phyloP scores from a whole-genome alignment of 2,888 invertebrate genomes.

The Cylindroiulus punctatus region DNA sequence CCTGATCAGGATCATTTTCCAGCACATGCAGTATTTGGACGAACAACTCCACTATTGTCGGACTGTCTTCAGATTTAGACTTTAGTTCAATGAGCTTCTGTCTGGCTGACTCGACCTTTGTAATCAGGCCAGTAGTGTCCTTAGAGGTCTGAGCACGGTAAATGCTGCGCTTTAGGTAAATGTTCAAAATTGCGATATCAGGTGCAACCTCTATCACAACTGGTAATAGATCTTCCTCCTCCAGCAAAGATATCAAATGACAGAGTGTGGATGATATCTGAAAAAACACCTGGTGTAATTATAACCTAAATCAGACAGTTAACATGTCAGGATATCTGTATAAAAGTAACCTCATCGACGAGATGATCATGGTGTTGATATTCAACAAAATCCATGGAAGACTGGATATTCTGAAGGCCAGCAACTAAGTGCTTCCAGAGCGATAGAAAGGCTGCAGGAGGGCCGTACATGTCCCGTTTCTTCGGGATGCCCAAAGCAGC shows the following conservation, averaged over 20 bases:
- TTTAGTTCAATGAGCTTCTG: background rate
- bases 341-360: constrained; percentile 75
- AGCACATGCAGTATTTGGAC: background rate
- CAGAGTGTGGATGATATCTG: constrained; percentile 75
- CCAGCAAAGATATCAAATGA: constrained; percentile 74
- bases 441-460: constrained; percentile 68
- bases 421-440: constrained; percentile 79
- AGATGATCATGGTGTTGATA: constrained; percentile 86
- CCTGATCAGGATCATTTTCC: background rate
- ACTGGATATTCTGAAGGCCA: constrained; percentile 80
- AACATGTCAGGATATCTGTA: background rate
- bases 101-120: background rate
- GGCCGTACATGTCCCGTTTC: constrained; percentile 75
- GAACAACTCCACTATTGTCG: background rate
- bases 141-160: constrained; percentile 60
- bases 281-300: constrained; percentile 29
- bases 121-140: background rate
- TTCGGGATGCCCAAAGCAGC: constrained; percentile 74
- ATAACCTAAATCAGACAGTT: background rate
- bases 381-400: constrained; percentile 83
- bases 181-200: constrained; percentile 66
- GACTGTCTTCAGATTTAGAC: background rate
- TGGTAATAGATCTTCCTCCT: constrained; percentile 71
- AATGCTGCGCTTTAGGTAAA: constrained; percentile 63
- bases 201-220: constrained; percentile 70